Percentiles rank a stretch among this genome's conserved stretches.
phyloP scores from a whole-genome alignment of 2,797 vertebrate species.

The Knipowitschia caucasica region DNA sequence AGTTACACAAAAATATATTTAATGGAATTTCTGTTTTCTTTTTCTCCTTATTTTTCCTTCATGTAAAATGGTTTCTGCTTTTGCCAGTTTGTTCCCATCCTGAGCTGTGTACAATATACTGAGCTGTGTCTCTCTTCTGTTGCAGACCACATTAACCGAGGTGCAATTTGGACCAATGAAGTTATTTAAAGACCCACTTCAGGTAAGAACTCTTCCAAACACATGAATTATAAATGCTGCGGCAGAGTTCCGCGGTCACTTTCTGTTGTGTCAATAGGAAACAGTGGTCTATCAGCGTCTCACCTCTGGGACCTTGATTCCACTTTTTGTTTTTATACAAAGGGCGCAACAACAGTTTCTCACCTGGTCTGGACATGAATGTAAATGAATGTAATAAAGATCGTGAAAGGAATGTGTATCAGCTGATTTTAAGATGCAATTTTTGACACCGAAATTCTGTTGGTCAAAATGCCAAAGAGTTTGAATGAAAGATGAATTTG shows the following conservation, averaged over 20 bases:
- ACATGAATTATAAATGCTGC: conserved; percentile 22
- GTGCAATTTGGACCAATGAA: conserved; percentile 98
- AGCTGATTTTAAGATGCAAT: too few relatives aligned
- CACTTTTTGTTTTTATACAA: conserved; percentile 17
- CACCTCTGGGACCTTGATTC: conserved; percentile 21
- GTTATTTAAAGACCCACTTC: conserved; percentile 95
- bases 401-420: too few relatives aligned
- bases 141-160: conserved; percentile 85
- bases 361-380: not conserved
- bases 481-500: too few relatives aligned
- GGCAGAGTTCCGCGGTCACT: not conserved
- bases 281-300: conserved; percentile 20
- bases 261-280: not conserved
- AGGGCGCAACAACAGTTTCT: not conserved
- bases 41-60: too few relatives aligned
- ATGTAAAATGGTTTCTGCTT: too few relatives aligned
- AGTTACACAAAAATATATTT: too few relatives aligned
- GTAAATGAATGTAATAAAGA: not conserved
- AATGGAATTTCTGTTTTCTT: too few relatives aligned
- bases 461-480: too few relatives aligned
- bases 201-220: conserved; percentile 75
- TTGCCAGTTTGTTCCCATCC: conserved; percentile 28
- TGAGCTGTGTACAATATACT: too few relatives aligned
- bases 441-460: too few relatives aligned
- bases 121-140: too few relatives aligned